Evolutionary conservation across 1,140 invertebrate species (phyloP).

Genomic region (Zaprionus taronus): DNA sequence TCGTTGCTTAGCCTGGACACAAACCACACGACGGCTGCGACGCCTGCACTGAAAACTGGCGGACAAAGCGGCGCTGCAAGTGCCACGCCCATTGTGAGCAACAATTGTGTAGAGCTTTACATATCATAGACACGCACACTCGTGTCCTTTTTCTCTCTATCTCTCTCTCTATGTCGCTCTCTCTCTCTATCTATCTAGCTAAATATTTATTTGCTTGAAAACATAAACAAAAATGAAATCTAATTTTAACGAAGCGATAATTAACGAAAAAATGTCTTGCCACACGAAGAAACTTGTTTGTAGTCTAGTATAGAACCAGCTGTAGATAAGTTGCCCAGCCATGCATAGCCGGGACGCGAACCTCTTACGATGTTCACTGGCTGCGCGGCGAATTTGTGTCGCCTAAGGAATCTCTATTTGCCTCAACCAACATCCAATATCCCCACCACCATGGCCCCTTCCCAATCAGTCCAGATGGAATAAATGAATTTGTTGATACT

Average conservation of each 20-base stretch:
- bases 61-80: conserved; percentile 35
- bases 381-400: conserved; percentile 49
- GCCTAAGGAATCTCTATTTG: conserved; percentile 40
- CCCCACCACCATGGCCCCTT: background rate
- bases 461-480: conserved; percentile 10
- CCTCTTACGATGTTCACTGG: conserved; percentile 18
- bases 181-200: conserved; percentile 7
- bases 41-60: conserved; percentile 54
- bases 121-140: conserved; percentile 53
- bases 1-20: conserved; percentile 65
- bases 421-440: background rate
- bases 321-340: conserved; percentile 37
- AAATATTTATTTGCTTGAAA: conserved; percentile 13
- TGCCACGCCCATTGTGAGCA: conserved; percentile 66
- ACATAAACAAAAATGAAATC: background rate
- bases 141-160: background rate
- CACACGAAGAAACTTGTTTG: conserved; percentile 75
- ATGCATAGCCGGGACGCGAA: conserved; percentile 48
- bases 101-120: conserved; percentile 69
- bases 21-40: conserved; percentile 45
- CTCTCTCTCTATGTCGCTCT: background rate
- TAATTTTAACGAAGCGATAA: conserved; percentile 29
- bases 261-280: conserved; percentile 59
- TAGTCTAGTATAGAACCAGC: conserved; percentile 62
- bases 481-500: conserved; percentile 54